phyloP scores from a whole-genome alignment of 2,113 vertebrate genomes.

The Sus scrofa region T2T-Sscrofa CM000813.6:123587001-123587500 shows the following conservation, averaged over 20 bases:
- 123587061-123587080: neutral
- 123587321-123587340: neutral
- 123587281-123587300: neutral
- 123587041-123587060: neutral
- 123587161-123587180: neutral
- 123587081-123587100: constrained; percentile 8
- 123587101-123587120: neutral
- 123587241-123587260: neutral
- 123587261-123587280: neutral
- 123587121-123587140: constrained; percentile 47
- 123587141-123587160: neutral
- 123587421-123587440: neutral
- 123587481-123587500: neutral
- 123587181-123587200: neutral
- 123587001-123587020: neutral
- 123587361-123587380: neutral
- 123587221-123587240: neutral
- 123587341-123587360: neutral
- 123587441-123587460: neutral
- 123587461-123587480: neutral
- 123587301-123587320: neutral
- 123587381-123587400: neutral
- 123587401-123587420: neutral
- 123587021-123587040: neutral
- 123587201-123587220: neutral